Base-by-base conservation (phyloP, 53 echinoderm and acorn worm species). In the Paracentrotus lividus region DNA sequence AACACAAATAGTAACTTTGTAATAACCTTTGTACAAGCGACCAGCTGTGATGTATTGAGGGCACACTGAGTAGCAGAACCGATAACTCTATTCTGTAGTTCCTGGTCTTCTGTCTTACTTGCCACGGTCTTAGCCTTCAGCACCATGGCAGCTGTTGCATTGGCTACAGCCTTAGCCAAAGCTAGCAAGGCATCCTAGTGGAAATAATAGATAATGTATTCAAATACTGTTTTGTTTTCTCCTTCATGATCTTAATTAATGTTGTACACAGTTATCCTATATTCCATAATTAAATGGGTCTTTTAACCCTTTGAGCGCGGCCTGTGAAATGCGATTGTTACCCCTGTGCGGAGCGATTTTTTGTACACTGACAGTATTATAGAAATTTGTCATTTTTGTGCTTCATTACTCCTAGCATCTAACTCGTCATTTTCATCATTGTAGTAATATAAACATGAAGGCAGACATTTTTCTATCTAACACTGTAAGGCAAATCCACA, bases 101-200 rank as follows among this genome's bases (percentile, higher is more conserved):
- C 96, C 57, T 96, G 95, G 86, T 96, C 97, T 85, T 98, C 95
- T 14, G 95, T 94, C 42, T 93, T 95, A 29, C 95, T 94, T 54
- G 98, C 98, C 2, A 98, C 98, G 92, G 94, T 96, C 95, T 98
- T 97, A 54, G 96, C 96, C 42, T 95, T 96, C 77, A 98, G 94
- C 18, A 98, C 97, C 42, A 98, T 95, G 42, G 96, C 94, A 52
- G 98, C 97, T 14, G 98, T 98, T 33, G 98, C 98, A 68, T 94
- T 97, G 95, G 98, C 98, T 21, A 98, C 98, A 40, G 98, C 98
- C 93, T 95, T 98, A 43, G 98, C 98, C 42, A 98, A 86, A 47
- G 94, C 96, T 85, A 98, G 92, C 92, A 97, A 49, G 16, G 97
- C 88, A 93, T 98, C 98, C 98, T 98, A 93, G 33, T 26, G 51